These are phyloP conservation scores for Imbricaverruca yamaguchii DNA, from an alignment of 2,888 invertebrate species.

Conservation along the genomic window DNA sequence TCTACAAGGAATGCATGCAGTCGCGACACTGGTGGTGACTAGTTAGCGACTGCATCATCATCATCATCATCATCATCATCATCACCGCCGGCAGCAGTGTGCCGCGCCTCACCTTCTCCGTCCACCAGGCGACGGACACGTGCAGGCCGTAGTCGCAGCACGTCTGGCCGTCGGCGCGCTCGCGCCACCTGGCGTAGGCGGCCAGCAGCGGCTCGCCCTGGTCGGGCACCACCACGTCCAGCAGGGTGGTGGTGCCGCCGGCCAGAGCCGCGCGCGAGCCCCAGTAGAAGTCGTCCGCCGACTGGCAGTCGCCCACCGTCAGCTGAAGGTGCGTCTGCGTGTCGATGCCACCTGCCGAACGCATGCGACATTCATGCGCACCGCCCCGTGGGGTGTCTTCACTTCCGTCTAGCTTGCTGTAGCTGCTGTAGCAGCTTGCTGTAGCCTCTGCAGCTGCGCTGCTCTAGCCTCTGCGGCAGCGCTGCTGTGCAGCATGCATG, in stretches of 20 bases:
- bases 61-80: too few species aligned
- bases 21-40: too few species aligned
- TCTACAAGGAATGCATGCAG: too few species aligned
- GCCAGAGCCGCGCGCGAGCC: conserved; percentile 95
- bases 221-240: conserved; percentile 34
- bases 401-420: too few species aligned
- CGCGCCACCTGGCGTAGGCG: conserved; percentile 81
- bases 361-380: too few species aligned
- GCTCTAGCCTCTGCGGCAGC: too few species aligned
- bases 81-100: too few species aligned
- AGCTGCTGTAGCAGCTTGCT: too few species aligned
- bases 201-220: conserved; percentile 71
- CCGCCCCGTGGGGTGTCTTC: too few species aligned
- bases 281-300: conserved; percentile 92
- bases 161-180: conserved; percentile 89
- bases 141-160: conserved; percentile 96
- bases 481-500: too few species aligned
- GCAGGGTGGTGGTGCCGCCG: conserved; percentile 96
- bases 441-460: too few species aligned
- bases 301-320: conserved; percentile 75
- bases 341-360: conserved; percentile 71
- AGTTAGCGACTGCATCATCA: too few species aligned
- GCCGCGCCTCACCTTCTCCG: conserved; percentile 43
- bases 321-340: conserved; percentile 95
- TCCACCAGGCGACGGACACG: conserved; percentile 85